A percentile compares a stretch with the other conserved stretches of the same genome.
Conservation (phyloP, 2,113 vertebrate genomes). For the Anolis carolinensis region DNA sequence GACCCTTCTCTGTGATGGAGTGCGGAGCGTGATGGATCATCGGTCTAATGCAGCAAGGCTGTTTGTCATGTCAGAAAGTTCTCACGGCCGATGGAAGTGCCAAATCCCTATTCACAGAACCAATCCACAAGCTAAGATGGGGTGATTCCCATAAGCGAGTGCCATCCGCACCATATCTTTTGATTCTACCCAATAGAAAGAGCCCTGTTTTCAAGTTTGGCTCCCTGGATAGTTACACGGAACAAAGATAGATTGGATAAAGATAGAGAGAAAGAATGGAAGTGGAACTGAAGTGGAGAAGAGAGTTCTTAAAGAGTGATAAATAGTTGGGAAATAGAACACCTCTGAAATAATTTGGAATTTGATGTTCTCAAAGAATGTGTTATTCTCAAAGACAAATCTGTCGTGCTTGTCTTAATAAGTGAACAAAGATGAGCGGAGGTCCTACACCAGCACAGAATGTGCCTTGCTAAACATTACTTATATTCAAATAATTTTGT, state of each 20-base stretch:
- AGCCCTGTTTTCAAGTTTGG: background rate
- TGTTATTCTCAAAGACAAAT: no score
- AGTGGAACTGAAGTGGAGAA: background rate
- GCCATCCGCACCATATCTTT: background rate
- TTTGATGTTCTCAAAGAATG: background rate
- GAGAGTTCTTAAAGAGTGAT: background rate
- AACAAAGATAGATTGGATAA: background rate
- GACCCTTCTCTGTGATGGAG: background rate
- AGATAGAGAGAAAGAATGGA: background rate
- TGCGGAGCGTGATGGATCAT: background rate
- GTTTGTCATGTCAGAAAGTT: background rate
- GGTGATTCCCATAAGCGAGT: background rate
- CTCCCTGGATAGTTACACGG: background rate
- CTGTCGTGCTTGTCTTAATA: background rate
- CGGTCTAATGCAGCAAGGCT: no score
- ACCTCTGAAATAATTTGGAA: background rate
- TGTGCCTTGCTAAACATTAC: slow-evolving; percentile 38
- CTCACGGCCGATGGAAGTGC: background rate
- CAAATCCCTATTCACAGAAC: background rate
- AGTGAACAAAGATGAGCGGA: slow-evolving; percentile 54
- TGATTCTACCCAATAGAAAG: background rate
- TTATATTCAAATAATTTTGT: no score
- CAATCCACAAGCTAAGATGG: no score
- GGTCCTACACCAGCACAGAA: slow-evolving; percentile 41
- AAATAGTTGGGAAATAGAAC: background rate